These are phyloP conservation scores for Noctua janthe DNA, from an alignment of 2,888 invertebrate species.

Conservation along the genomic window DNA sequence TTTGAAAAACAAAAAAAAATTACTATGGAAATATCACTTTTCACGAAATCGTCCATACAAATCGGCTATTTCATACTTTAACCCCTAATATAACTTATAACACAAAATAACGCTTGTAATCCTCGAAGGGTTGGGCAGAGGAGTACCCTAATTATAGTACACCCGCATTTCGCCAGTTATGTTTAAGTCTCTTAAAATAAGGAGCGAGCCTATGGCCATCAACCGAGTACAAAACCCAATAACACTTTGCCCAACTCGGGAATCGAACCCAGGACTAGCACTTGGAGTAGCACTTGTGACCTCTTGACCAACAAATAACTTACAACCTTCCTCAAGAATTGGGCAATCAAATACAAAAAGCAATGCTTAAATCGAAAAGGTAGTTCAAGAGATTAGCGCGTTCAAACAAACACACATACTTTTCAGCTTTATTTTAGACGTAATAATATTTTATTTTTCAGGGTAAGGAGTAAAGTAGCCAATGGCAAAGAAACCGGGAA, in stretches of 20 bases:
- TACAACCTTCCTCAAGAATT: neutral
- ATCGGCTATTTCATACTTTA: too few relatives aligned
- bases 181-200: too few relatives aligned
- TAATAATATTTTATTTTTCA: conserved; percentile 64
- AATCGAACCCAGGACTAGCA: neutral
- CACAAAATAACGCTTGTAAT: neutral
- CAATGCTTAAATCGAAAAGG: neutral
- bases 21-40: too few relatives aligned
- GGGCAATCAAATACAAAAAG: neutral
- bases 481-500: conserved; percentile 77
- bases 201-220: neutral
- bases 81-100: neutral
- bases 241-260: neutral
- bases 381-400: neutral
- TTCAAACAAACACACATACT: neutral
- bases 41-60: too few relatives aligned
- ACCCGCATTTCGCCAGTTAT: neutral
- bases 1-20: too few relatives aligned
- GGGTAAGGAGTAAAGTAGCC: conserved; percentile 79
- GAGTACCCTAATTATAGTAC: too few relatives aligned
- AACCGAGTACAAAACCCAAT: neutral
- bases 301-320: neutral
- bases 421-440: neutral
- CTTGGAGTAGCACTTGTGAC: too few relatives aligned
- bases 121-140: too few relatives aligned